These are phyloP conservation scores for Pristis pectinata DNA, from an alignment of 2,797 vertebrate species.

Conservation along the genomic window DNA sequence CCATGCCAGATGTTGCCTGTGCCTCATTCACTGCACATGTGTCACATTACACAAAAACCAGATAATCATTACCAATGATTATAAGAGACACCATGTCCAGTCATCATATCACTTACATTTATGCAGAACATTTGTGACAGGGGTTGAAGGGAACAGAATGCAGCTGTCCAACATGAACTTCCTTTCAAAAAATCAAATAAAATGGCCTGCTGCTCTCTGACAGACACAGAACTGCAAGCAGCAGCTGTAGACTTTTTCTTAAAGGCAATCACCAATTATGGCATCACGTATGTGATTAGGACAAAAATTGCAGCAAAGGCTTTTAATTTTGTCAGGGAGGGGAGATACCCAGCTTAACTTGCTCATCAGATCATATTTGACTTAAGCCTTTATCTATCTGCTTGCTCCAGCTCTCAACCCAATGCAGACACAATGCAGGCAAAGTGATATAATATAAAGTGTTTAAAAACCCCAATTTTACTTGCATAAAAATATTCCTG, in stretches of 20 bases:
- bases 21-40: conserved; percentile 49
- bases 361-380: conserved; percentile 63
- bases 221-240: conserved; percentile 25
- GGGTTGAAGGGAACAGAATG: conserved; percentile 60
- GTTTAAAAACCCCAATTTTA: neutral
- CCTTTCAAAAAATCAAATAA: conserved; percentile 50
- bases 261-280: conserved; percentile 62
- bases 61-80: conserved; percentile 58
- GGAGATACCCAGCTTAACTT: conserved; percentile 51
- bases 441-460: conserved; percentile 41
- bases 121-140: conserved; percentile 55
- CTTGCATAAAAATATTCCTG: neutral
- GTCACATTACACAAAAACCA: conserved; percentile 54
- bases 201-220: conserved; percentile 48
- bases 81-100: conserved; percentile 58
- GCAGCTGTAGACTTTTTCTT: conserved; percentile 53
- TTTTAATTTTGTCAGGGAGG: conserved; percentile 63
- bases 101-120: conserved; percentile 62
- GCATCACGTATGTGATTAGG: conserved; percentile 66
- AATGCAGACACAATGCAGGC: conserved; percentile 50
- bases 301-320: conserved; percentile 62
- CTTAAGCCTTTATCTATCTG: conserved; percentile 52
- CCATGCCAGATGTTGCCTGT: conserved; percentile 53
- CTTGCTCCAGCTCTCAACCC: conserved; percentile 50
- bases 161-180: conserved; percentile 51